These are phyloP conservation scores for Otolemur garnettii DNA, from an alignment of 2,113 vertebrate genomes.

Conservation along the genomic window DNA sequence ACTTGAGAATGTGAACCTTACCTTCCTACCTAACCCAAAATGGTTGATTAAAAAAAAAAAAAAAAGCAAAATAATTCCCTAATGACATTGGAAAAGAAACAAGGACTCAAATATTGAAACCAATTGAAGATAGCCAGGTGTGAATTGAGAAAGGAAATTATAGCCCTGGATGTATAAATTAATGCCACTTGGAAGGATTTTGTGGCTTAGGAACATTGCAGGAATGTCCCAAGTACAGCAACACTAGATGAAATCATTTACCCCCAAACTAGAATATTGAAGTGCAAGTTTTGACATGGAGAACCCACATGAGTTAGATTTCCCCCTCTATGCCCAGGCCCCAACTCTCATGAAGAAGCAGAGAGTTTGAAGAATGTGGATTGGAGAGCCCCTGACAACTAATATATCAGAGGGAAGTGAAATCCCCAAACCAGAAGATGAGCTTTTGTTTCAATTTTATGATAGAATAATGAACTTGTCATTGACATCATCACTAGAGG, in stretches of 20 bases:
- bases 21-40: not conserved
- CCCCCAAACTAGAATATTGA: not conserved
- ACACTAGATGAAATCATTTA: not conserved
- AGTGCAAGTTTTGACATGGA: not conserved
- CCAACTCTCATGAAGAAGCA: not conserved
- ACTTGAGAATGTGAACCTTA: not conserved
- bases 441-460: not conserved
- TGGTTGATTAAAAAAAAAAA: slow-evolving; percentile 27
- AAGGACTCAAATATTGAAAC: not conserved
- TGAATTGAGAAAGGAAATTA: not conserved
- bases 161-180: not conserved
- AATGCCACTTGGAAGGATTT: not conserved
- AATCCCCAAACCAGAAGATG: not conserved
- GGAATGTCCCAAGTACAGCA: not conserved
- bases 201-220: not conserved
- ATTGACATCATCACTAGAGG: not conserved
- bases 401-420: not conserved
- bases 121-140: not conserved
- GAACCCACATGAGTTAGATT: not conserved
- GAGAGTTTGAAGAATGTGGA: not conserved
- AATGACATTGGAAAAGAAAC: not conserved
- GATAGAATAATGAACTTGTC: not conserved
- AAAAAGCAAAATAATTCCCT: not conserved
- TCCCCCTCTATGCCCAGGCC: not conserved
- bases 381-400: not conserved